A percentile compares a stretch with the other conserved stretches of the same genome.
phyloP scores from a whole-genome alignment of 2,113 vertebrate genomes.

The Leucoraja erinaceus region DNA sequence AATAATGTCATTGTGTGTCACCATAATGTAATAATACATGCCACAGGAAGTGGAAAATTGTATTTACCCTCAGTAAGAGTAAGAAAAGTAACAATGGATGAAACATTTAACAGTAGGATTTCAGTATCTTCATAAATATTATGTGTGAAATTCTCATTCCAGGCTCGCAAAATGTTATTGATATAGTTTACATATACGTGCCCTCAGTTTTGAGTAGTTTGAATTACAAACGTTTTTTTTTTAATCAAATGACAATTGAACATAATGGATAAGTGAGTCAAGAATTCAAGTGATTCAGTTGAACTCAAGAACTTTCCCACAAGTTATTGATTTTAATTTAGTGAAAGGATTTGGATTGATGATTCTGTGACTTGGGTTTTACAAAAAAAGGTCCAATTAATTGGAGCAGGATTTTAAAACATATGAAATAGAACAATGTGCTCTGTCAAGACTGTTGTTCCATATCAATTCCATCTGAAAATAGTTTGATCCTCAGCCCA shows the following conservation, averaged over 20 bases:
- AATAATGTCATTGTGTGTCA: background rate
- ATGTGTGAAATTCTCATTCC: background rate
- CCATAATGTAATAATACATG: background rate
- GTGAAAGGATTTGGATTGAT: background rate
- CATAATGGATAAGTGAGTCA: background rate
- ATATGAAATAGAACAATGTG: no score
- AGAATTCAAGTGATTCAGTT: background rate
- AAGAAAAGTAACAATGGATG: background rate
- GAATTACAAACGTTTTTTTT: background rate
- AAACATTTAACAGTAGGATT: background rate
- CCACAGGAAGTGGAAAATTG: background rate
- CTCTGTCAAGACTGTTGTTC: no score
- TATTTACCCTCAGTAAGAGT: background rate
- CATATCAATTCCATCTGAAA: no score
- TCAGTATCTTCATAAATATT: background rate
- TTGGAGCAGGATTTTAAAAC: background rate
- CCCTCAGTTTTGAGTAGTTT: background rate
- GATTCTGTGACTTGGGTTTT: background rate
- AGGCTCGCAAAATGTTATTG: background rate
- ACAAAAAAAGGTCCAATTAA: background rate
- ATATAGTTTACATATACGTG: background rate
- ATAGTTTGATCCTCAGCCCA: no score
- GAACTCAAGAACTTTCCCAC: background rate
- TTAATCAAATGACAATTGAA: background rate
- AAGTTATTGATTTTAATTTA: background rate